These are phyloP conservation scores for Channallabes apus DNA, from an alignment of 2,797 vertebrate genomes.

Conservation along the genomic window DNA sequence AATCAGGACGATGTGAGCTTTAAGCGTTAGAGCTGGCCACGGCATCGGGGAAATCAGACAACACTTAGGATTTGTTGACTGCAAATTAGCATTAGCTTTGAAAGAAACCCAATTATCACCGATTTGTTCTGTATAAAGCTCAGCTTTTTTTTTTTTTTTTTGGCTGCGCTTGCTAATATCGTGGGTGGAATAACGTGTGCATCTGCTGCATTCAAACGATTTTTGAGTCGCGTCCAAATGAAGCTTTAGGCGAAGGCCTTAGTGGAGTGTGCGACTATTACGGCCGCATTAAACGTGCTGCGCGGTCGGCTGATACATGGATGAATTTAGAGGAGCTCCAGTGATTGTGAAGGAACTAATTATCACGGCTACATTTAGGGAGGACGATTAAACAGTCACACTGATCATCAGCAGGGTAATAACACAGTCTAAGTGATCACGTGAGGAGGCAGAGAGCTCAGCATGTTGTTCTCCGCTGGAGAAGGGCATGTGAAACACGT, in stretches of 20 bases:
- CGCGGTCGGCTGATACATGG: neutral
- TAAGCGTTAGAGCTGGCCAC: neutral
- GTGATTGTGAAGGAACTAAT: slow-evolving; percentile 38
- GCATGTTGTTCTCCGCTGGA: slow-evolving; percentile 30
- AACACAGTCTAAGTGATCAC: slow-evolving; percentile 63
- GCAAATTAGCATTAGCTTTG: slow-evolving; percentile 25
- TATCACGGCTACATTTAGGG: slow-evolving; percentile 51
- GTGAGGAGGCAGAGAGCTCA: slow-evolving; percentile 51
- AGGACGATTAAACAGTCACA: slow-evolving; percentile 55
- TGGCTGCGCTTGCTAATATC: neutral
- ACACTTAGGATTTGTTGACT: neutral
- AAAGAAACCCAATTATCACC: slow-evolving; percentile 38
- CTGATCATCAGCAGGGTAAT: slow-evolving; percentile 56
- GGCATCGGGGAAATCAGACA: slow-evolving; percentile 6
- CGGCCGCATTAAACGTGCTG: neutral
- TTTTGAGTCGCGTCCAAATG: neutral
- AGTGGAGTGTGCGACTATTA: neutral
- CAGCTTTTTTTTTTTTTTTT: neutral
- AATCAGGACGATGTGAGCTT: slow-evolving; percentile 6
- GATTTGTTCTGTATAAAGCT: neutral
- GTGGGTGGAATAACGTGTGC: slow-evolving; percentile 5
- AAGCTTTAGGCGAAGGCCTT: neutral
- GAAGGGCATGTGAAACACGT: neutral
- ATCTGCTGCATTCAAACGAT: slow-evolving; percentile 15
- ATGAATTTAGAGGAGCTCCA: slow-evolving; percentile 13